Evolutionary conservation across 2,797 vertebrate species (phyloP).

Genomic region (Enteromius viviparus): DNA sequence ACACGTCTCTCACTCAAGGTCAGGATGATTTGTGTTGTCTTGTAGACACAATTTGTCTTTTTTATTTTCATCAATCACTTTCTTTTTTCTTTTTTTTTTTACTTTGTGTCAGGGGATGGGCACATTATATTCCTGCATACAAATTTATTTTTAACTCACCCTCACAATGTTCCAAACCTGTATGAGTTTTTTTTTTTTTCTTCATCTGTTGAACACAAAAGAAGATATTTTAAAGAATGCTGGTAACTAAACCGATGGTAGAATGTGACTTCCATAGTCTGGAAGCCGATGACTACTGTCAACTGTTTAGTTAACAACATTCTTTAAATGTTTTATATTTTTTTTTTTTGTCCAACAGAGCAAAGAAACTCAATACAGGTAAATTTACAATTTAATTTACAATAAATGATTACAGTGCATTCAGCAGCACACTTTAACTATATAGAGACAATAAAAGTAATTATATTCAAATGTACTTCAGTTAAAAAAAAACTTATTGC

Average conservation of each 20-base stretch:
- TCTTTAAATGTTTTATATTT: too few species aligned
- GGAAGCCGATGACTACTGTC: neutral
- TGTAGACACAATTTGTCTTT: neutral
- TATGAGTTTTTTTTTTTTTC: neutral
- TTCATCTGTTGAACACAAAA: neutral
- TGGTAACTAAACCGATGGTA: too few species aligned
- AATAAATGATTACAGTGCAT: neutral
- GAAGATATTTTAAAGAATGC: neutral
- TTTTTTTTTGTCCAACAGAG: neutral
- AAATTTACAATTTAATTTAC: neutral
- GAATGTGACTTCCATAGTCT: too few species aligned
- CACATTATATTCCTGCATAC: neutral
- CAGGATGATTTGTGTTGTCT: slow-evolving; percentile 36
- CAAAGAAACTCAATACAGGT: too few species aligned
- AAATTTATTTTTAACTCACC: neutral
- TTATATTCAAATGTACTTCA: neutral
- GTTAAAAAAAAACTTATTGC: neutral
- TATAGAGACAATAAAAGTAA: neutral
- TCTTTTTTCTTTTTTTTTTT: neutral
- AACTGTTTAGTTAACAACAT: neutral
- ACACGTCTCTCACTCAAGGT: slow-evolving; percentile 98
- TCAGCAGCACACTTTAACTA: neutral
- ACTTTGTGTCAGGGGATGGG: neutral
- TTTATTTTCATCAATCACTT: neutral
- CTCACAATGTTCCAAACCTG: neutral